Evolutionary conservation across 2,797 vertebrate genomes (phyloP).

Genomic region (Iguana delicatissima): DNA sequence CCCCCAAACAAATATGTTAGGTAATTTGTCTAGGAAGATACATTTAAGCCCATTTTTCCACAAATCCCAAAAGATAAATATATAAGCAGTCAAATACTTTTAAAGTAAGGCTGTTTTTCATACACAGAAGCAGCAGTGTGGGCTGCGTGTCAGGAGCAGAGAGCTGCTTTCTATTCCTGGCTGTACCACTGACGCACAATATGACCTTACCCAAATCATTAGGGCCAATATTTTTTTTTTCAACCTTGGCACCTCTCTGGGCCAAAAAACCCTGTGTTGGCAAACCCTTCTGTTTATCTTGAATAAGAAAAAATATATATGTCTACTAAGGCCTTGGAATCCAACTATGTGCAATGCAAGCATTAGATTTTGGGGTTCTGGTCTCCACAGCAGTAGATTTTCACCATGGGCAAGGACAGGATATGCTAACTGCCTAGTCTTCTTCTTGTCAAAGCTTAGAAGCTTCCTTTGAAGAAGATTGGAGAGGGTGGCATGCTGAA

Average conservation of each 20-base stretch:
- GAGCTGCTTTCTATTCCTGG: constrained; percentile 46
- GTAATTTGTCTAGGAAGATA: constrained; percentile 68
- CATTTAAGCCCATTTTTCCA: constrained; percentile 65
- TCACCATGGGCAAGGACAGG: background rate
- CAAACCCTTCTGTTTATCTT: constrained; percentile 59
- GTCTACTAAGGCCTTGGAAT: constrained; percentile 22
- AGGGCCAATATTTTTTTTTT: constrained; percentile 54
- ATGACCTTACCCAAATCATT: constrained; percentile 36
- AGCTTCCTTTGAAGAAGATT: background rate
- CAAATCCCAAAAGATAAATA: constrained; percentile 65
- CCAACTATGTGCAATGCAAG: constrained; percentile 24
- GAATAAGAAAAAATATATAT: constrained; percentile 2
- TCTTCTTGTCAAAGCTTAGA: background rate
- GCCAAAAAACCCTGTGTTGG: constrained; percentile 45
- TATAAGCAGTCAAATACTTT: constrained; percentile 67
- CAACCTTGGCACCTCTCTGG: constrained; percentile 17
- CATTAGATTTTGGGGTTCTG: background rate
- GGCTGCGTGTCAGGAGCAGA: constrained; percentile 46
- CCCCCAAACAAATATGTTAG: constrained; percentile 48
- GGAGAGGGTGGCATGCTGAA: background rate
- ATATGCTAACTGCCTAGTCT: background rate
- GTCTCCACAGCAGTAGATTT: background rate
- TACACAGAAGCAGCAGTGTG: constrained; percentile 34
- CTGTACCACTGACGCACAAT: constrained; percentile 24
- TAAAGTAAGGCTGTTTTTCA: constrained; percentile 59